A percentile compares a stretch with the other conserved stretches of the same genome.
Evolutionary conservation across 2,888 invertebrate genomes (phyloP).

Genomic region (Chaetoderma sp.): DNA sequence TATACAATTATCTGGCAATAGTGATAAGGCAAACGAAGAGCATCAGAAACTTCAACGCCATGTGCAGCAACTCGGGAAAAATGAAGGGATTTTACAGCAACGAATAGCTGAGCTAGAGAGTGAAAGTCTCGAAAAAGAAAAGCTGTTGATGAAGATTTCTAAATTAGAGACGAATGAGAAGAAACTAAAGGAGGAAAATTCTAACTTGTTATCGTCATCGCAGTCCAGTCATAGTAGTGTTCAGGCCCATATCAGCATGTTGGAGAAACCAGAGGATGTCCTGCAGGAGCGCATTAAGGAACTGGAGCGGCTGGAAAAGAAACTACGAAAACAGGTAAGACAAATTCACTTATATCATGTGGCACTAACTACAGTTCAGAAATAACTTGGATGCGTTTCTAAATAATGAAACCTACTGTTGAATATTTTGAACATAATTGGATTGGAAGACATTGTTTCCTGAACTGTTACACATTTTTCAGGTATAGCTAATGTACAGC

Average conservation of each 20-base stretch:
- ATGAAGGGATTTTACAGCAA: background rate
- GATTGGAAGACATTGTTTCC: no score
- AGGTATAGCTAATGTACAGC: no score
- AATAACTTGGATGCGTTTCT: no score
- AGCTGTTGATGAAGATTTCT: conserved; percentile 32
- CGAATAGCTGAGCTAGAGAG: background rate
- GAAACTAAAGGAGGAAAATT: conserved; percentile 19
- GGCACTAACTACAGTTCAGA: background rate
- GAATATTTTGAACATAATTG: no score
- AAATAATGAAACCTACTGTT: no score
- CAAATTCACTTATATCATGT: background rate
- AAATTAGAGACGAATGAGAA: conserved; percentile 34
- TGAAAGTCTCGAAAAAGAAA: conserved; percentile 11
- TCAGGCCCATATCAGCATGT: conserved; percentile 35
- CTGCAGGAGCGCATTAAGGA: conserved; percentile 58
- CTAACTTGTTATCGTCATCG: background rate
- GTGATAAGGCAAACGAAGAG: no score
- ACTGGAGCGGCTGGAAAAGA: conserved; percentile 60
- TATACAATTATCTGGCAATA: no score
- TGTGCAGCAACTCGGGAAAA: background rate
- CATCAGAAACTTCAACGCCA: background rate
- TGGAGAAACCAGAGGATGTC: conserved; percentile 61
- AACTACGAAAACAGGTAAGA: conserved; percentile 58
- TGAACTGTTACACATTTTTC: no score
- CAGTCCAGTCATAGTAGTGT: conserved; percentile 3